Conservation (phyloP, 2,888 invertebrate species). For the Cantharis rufa region DNA sequence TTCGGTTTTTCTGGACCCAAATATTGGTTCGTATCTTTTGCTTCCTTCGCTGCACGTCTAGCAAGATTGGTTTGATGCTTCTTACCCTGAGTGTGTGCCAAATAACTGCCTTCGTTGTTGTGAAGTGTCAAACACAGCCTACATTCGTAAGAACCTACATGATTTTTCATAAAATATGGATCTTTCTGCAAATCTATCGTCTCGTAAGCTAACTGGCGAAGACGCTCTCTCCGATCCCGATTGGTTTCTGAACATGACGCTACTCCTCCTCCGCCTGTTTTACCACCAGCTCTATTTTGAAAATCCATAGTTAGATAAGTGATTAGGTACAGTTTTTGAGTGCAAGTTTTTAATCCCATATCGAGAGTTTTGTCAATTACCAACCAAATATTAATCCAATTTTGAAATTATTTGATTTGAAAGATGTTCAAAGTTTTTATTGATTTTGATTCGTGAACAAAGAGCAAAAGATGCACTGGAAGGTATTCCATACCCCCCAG, state of each 20-base stretch:
- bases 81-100: conserved; percentile 99
- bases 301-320: conserved; percentile 80
- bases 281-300: conserved; percentile 97
- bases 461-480: no score
- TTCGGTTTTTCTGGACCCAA: conserved; percentile 93
- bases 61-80: conserved; percentile 99
- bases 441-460: no score
- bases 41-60: conserved; percentile 96
- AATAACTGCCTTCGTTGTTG: conserved; percentile 98
- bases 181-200: conserved; percentile 99
- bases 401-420: no score
- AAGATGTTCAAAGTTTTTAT: no score
- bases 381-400: no score
- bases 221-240: conserved; percentile 91
- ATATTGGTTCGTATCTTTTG: conserved; percentile 93
- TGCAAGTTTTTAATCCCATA: no score
- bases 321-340: neutral
- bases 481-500: no score
- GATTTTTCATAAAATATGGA: conserved; percentile 99
- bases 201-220: conserved; percentile 94
- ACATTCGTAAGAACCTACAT: conserved; percentile 94
- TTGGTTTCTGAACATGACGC: conserved; percentile 99
- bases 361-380: no score
- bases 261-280: conserved; percentile 98
- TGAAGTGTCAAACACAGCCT: conserved; percentile 97